Evolutionary conservation across 1,140 invertebrate species (phyloP).

Genomic region (Harpegnathos saltator): DNA sequence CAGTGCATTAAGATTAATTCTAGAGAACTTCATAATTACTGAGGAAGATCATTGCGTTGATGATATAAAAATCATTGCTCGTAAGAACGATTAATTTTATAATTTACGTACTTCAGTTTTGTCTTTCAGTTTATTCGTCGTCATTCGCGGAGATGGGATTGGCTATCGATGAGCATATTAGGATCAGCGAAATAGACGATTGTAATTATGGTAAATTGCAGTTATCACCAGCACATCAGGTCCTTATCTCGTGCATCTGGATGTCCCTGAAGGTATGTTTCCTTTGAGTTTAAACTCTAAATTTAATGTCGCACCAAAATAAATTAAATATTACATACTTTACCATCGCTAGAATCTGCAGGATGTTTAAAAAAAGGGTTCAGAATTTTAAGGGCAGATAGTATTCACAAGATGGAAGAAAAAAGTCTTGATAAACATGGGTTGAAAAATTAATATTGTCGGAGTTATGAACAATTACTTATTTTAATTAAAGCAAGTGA

Average conservation of each 20-base stretch:
- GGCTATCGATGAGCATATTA: conserved; percentile 84
- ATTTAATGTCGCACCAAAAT: conserved; percentile 30
- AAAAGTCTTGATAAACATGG: no score
- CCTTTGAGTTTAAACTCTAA: background rate
- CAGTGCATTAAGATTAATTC: no score
- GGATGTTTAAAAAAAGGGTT: no score
- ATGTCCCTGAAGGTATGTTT: conserved; percentile 90
- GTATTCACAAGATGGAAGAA: no score
- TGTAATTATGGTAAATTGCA: conserved; percentile 80
- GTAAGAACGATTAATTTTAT: conserved; percentile 15
- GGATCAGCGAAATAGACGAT: conserved; percentile 73
- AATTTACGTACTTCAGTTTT: conserved; percentile 23
- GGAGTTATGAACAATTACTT: no score
- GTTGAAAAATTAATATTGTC: no score
- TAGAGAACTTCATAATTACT: no score
- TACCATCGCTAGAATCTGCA: no score
- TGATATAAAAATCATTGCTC: conserved; percentile 5
- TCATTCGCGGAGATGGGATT: conserved; percentile 88
- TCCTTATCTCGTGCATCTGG: conserved; percentile 92
- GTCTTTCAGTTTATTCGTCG: conserved; percentile 85
- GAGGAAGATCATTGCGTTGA: background rate
- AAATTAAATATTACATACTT: no score
- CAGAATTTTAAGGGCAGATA: no score
- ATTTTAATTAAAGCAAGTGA: no score
- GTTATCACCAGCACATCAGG: conserved; percentile 88